phyloP scores from a whole-genome alignment of 1,140 invertebrate genomes.

The Drosophila kohkoa region DNA sequence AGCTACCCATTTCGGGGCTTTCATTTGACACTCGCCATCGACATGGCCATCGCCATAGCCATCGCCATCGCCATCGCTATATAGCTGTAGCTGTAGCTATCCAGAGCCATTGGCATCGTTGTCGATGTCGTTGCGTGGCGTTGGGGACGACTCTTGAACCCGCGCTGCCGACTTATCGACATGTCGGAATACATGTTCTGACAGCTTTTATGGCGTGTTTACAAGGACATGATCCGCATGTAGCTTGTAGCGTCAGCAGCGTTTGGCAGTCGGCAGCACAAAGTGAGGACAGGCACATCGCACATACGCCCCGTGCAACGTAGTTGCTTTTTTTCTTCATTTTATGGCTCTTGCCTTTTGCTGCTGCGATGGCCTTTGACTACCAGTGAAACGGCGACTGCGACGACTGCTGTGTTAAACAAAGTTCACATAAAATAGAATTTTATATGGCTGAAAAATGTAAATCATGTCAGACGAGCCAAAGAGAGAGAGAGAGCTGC shows the following conservation, averaged over 20 bases:
- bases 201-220: slow-evolving; percentile 83
- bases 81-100: no score
- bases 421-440: slow-evolving; percentile 77
- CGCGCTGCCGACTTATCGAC: slow-evolving; percentile 74
- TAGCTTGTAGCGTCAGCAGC: slow-evolving; percentile 52
- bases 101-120: neutral
- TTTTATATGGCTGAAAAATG: slow-evolving; percentile 76
- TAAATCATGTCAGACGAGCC: slow-evolving; percentile 71
- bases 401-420: slow-evolving; percentile 56
- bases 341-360: slow-evolving; percentile 36
- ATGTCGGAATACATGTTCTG: slow-evolving; percentile 78
- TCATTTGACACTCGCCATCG: slow-evolving; percentile 64
- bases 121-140: slow-evolving; percentile 29
- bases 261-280: slow-evolving; percentile 32
- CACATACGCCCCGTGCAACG: slow-evolving; percentile 52
- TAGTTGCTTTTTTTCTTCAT: slow-evolving; percentile 1
- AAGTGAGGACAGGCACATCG: slow-evolving; percentile 9
- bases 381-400: slow-evolving; percentile 12
- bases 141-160: slow-evolving; percentile 56
- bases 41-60: slow-evolving; percentile 11
- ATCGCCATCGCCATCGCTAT: slow-evolving; percentile 10
- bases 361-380: slow-evolving; percentile 34
- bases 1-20: slow-evolving; percentile 34
- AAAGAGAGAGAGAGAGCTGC: slow-evolving; percentile 3
- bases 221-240: slow-evolving; percentile 79